Conservation (phyloP, 2,113 vertebrate genomes). For the Bufo gargarizans region DNA sequence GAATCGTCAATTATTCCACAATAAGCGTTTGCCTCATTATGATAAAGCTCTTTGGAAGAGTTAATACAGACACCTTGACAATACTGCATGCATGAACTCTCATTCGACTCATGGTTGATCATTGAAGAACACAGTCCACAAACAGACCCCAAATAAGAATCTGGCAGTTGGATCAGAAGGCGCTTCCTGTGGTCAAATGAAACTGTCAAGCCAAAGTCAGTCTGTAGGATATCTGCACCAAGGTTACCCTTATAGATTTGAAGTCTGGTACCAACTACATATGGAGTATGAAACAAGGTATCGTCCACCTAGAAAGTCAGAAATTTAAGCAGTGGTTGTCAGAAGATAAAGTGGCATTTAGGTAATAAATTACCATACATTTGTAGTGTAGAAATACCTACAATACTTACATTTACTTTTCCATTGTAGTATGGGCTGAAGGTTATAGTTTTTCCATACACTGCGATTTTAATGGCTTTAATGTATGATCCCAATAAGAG, state of each 20-base stretch:
- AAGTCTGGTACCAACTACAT: neutral
- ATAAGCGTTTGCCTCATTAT: conserved; percentile 64
- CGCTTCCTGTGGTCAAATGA: neutral
- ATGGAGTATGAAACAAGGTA: neutral
- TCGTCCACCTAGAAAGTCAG: conserved; percentile 15
- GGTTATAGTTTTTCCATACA: neutral
- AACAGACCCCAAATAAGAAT: neutral
- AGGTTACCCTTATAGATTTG: neutral
- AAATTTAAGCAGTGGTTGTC: too few species aligned
- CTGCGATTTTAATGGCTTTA: neutral
- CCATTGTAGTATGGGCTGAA: neutral
- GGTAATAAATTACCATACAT: too few species aligned
- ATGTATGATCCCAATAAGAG: neutral
- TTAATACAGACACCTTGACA: conserved; percentile 67
- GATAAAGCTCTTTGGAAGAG: conserved; percentile 56
- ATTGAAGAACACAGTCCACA: conserved; percentile 1
- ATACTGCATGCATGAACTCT: conserved; percentile 65
- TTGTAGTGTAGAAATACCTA: neutral
- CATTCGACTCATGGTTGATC: conserved; percentile 54
- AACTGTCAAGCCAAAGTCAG: neutral
- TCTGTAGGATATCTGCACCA: neutral
- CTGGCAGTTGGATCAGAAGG: neutral
- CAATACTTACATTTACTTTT: neutral
- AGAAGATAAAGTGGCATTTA: too few species aligned
- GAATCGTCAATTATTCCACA: conserved; percentile 68